Percentiles rank a stretch among this genome's conserved stretches.
Conservation (phyloP, 2,113 vertebrate species). For the Labeo rohita region DNA sequence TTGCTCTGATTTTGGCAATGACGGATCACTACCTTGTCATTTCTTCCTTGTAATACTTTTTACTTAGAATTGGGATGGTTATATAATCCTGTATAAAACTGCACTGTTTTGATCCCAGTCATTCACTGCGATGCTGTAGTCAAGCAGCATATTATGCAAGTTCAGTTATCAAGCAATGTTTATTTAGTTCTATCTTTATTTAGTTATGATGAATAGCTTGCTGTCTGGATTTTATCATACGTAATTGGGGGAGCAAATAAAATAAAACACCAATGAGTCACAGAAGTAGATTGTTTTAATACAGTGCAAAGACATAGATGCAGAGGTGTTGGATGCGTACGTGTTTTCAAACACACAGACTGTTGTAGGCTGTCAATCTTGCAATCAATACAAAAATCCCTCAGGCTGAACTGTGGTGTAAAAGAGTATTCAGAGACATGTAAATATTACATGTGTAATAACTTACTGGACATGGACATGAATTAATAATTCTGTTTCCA, state of each 20-base stretch:
- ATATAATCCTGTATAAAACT: not conserved
- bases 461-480: not conserved
- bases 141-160: not conserved
- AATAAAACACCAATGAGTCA: not conserved
- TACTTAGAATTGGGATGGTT: not conserved
- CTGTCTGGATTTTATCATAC: not conserved
- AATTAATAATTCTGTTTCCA: not conserved
- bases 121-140: not conserved
- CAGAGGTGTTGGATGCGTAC: not conserved
- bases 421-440: not conserved
- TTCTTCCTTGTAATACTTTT: not conserved
- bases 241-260: not conserved
- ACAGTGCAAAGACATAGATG: not conserved
- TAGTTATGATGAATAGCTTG: not conserved
- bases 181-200: not conserved
- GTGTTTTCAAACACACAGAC: not conserved
- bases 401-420: not conserved
- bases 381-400: not conserved
- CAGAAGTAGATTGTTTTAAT: not conserved
- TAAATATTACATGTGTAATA: not conserved
- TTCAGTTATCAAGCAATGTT: not conserved
- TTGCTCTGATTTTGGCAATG: not conserved
- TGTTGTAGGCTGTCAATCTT: not conserved
- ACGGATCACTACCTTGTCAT: not conserved
- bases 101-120: not conserved